Evolutionary conservation across 2,113 vertebrate genomes (phyloP).

Genomic region (Grammomys dolichurus): DNA sequence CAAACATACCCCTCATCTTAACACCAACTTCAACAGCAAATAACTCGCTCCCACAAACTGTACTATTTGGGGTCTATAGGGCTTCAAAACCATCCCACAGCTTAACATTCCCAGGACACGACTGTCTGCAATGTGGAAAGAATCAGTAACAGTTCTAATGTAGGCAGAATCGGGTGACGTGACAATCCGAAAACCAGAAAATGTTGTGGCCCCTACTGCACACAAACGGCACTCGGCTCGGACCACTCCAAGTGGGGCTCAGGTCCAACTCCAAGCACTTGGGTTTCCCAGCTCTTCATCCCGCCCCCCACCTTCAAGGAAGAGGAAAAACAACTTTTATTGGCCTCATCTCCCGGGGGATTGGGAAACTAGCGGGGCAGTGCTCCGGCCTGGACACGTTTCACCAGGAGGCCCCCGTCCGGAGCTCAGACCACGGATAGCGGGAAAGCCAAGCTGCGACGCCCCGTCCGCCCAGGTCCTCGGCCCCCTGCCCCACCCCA

Average conservation of each 20-base stretch:
- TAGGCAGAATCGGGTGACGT: slow-evolving; percentile 25
- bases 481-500: slow-evolving; percentile 60
- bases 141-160: slow-evolving; percentile 40
- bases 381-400: slow-evolving; percentile 58
- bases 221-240: background rate
- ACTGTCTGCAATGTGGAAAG: slow-evolving; percentile 20
- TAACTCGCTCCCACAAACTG: slow-evolving; percentile 12
- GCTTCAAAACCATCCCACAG: slow-evolving; percentile 34
- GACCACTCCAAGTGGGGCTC: slow-evolving; percentile 33
- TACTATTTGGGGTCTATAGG: background rate
- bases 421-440: slow-evolving; percentile 9
- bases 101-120: background rate
- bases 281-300: slow-evolving; percentile 41
- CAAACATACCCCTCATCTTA: slow-evolving; percentile 7
- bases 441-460: slow-evolving; percentile 11
- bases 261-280: slow-evolving; percentile 40
- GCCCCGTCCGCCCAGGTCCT: background rate
- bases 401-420: slow-evolving; percentile 22
- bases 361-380: slow-evolving; percentile 68
- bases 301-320: slow-evolving; percentile 67
- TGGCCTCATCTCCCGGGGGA: slow-evolving; percentile 65
- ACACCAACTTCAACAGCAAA: slow-evolving; percentile 62
- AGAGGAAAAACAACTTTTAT: slow-evolving; percentile 84
- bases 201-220: background rate
- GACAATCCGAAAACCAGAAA: slow-evolving; percentile 44